Evolutionary conservation across 2,888 invertebrate genomes (phyloP), one percentile per base, ranked within the genome.

Genomic region (Molorchus minor): DNA sequence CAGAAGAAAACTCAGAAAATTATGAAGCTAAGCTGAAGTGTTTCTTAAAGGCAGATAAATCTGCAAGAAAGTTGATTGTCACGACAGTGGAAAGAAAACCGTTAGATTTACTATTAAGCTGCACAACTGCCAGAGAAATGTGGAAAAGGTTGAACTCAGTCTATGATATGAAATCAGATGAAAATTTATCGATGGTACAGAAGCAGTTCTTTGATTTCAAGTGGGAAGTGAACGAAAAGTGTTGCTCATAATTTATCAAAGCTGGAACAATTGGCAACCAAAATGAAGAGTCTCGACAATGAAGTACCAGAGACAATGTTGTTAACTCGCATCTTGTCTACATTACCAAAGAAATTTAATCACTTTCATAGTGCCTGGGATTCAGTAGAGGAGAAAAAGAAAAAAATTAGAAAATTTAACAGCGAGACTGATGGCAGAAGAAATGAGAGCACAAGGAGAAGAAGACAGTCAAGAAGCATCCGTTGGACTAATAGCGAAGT

Each of bases 151-250:
- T 38, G 16, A 13, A 38, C 13, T 15, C 15, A 15, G 7, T 38
- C 13, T 38, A 38, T 38, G 38, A 38, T 12, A 3, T 38, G 38
- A 38, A 38, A 3, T 36, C 10, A 16, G 17, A 38, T 38, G 38
- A 38, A 38, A 38, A 7, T 7, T 13, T 38, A 19, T 15, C 38
- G 19, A 0, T 67, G 7, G 30, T 68, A 0, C 69, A 70, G 45
- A 69, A 71, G 25, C 38, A 64, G 19, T 72, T 70, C 35, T 71
- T 68, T 16, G 63, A 70, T 4, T 70, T 57, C 35, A 55, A 64
- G 36, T 66, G 62, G 65, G 45, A 64, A 7, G 20, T 3, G 20
- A 4, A 38, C 12, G 54, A n/a, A 35, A 29, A 35, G 45, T 13
- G 58, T 64, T 5, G 60, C 58, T 16, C 7, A 49, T 1, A 45